These are phyloP conservation scores for Endotricha flammealis DNA, from an alignment of 2,888 invertebrate genomes.

Conservation along the genomic window DNA sequence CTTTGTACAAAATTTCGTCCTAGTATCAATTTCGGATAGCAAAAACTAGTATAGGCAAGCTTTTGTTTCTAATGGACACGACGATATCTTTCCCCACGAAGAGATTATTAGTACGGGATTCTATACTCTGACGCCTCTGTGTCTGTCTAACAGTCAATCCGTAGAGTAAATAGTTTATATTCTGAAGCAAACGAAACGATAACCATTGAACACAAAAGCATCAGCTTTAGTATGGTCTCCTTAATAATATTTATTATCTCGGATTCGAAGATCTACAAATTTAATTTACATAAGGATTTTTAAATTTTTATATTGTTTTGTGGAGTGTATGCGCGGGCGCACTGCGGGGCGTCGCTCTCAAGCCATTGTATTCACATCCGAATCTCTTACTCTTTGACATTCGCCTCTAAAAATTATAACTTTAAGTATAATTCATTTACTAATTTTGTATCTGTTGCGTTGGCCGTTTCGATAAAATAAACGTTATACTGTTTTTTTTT, in stretches of 20 bases:
- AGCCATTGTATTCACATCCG: conserved; percentile 66
- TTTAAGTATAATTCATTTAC: conserved; percentile 57
- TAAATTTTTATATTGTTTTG: conserved; percentile 62
- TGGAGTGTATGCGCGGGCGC: conserved; percentile 51
- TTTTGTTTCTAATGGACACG: no score
- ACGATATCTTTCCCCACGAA: no score
- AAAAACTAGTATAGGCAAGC: no score
- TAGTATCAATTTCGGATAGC: no score
- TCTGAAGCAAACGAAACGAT: background rate
- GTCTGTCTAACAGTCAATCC: no score
- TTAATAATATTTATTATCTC: conserved; percentile 41
- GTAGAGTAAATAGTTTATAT: no score
- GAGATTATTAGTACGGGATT: no score
- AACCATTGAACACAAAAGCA: conserved; percentile 11
- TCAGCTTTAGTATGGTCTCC: conserved; percentile 30
- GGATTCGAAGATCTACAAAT: conserved; percentile 54
- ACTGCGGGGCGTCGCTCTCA: conserved; percentile 55
- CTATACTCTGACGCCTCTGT: no score
- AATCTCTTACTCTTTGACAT: conserved; percentile 64
- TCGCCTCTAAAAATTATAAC: conserved; percentile 66
- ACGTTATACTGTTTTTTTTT: conserved; percentile 11
- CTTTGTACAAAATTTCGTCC: no score
- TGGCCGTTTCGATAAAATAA: conserved; percentile 18
- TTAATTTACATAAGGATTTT: conserved; percentile 71
- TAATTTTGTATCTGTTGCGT: conserved; percentile 39